Base-by-base conservation (phyloP, 2,113 vertebrate species). In the Lepisosteus osseus region DNA sequence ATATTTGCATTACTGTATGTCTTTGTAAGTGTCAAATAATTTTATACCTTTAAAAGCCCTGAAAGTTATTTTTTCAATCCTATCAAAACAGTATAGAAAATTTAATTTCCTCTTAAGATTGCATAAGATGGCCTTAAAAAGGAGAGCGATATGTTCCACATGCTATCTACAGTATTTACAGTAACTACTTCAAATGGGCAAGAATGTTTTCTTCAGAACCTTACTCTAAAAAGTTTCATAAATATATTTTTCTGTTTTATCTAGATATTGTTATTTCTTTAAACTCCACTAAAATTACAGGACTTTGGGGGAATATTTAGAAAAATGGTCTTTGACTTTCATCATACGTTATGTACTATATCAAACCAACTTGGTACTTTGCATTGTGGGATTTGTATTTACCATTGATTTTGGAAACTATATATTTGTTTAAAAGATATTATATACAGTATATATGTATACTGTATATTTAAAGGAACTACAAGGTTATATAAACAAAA, bases 81-180 rank as follows among this genome's bases (percentile, higher is more conserved):
- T 29, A 47, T 7, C 62, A 55, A 43, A 72, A 72, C 40, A 61
- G 12, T 54, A 56, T 73, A 68, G 63, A 67, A 73, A 63, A 73
- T 73, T 77, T 67, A 15, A 62, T 72, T 76, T 54, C 45, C 42
- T 9, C 70, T 72, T 41, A 14, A 68, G 65, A 55, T 72, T 79
- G 74, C 65, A 65, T 79, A 70, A 56, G 61, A 56, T 64, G 71
- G 15, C 61, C 14, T 56, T 59, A 62, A 59, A 51, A 64, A 63
- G 45, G 66, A 57, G 15, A 63, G 41, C 40, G 42, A 65, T 64
- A n/a, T 64, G 75, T 59, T 68, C 29, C 65, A 51, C 13, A 17
- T 44, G 67, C 65, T 81, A 80, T 72, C 83, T 80, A 73, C 65
- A 68, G 72, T 77, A 72, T 76, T 73, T 81, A 73, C 65, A 75